Evolutionary conservation across 2,113 vertebrate species (phyloP).

Genomic region (Felis catus): DNA sequence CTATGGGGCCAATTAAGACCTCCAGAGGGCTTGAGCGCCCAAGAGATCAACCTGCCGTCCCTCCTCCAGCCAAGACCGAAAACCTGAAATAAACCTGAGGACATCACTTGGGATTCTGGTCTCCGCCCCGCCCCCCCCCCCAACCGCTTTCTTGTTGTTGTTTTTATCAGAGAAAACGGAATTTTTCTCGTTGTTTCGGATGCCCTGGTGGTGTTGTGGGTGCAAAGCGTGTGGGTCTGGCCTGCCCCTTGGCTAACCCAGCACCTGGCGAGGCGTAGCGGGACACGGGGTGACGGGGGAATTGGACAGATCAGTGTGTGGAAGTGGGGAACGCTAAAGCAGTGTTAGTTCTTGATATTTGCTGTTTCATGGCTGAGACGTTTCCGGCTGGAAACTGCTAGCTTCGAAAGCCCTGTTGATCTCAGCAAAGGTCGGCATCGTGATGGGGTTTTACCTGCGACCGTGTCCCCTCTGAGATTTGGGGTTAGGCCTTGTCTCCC

Average conservation of each 20-base stretch:
- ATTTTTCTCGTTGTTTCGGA: background rate
- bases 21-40: background rate
- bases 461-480: background rate
- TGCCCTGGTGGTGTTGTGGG: background rate
- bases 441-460: background rate
- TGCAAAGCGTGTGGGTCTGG: background rate
- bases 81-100: background rate
- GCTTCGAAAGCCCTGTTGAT: background rate
- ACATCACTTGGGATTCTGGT: background rate
- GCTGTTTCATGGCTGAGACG: background rate
- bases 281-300: rapidly evolving
- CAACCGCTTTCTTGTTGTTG: background rate
- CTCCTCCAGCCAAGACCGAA: background rate
- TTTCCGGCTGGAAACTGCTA: background rate
- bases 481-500: background rate
- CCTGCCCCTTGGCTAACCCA: background rate
- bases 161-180: background rate
- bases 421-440: background rate
- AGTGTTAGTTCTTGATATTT: background rate
- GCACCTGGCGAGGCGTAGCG: background rate
- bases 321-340: background rate
- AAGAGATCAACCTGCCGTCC: background rate
- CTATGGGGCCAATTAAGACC: background rate
- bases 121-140: background rate
- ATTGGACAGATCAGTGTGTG: background rate